phyloP scores from a whole-genome alignment of 2,113 vertebrate genomes.

The Caranx ignobilis region DNA sequence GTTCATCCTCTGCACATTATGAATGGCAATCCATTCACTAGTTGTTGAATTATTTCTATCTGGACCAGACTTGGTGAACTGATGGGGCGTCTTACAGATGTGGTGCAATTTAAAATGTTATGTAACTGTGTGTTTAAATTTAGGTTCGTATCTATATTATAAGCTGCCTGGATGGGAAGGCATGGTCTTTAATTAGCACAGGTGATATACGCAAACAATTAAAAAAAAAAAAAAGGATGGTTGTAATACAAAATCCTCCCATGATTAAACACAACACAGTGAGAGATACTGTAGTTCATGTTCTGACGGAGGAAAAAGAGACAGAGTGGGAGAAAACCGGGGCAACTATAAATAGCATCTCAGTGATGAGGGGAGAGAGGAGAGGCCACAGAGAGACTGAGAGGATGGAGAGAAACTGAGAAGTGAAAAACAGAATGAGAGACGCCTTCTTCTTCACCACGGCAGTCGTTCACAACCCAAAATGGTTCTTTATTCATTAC shows the following conservation, averaged over 20 bases:
- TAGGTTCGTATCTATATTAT: neutral
- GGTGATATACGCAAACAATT: neutral
- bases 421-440: conserved; percentile 52
- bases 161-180: neutral
- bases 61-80: neutral
- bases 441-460: conserved; percentile 10
- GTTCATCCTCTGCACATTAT: neutral
- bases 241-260: neutral
- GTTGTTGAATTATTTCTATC: neutral
- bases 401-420: conserved; percentile 56
- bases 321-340: conserved; percentile 72
- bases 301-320: conserved; percentile 60
- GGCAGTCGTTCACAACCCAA: conserved; percentile 64
- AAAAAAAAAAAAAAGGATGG: too few relatives aligned
- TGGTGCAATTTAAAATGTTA: neutral
- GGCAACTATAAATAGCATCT: conserved; percentile 84
- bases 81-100: neutral
- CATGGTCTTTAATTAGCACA: neutral
- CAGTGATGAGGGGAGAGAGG: conserved; percentile 66
- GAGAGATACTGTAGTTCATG: conserved; percentile 56
- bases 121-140: neutral
- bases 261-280: conserved; percentile 45
- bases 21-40: neutral
- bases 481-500: conserved; percentile 76
- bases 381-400: conserved; percentile 67